Evolutionary conservation across 2,113 vertebrate genomes (phyloP).

Genomic region (Laterallus jamaicensis): DNA sequence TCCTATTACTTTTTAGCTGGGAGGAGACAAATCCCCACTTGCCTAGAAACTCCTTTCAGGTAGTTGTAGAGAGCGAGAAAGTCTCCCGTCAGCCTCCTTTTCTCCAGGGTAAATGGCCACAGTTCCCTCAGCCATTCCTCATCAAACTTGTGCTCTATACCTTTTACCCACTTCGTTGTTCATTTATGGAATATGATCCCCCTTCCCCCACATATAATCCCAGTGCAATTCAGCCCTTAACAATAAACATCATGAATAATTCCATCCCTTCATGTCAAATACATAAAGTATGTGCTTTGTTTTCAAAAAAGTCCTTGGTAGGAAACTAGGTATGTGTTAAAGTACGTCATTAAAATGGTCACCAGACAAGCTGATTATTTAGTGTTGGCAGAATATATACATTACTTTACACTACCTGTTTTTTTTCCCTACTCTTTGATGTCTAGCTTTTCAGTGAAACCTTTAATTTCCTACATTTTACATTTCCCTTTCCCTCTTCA

Average conservation of each 20-base stretch:
- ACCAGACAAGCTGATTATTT: not conserved
- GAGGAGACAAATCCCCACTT: too few relatives aligned
- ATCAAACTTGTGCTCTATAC: too few relatives aligned
- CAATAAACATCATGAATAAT: not conserved
- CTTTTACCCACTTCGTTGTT: too few relatives aligned
- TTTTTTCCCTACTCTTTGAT: not conserved
- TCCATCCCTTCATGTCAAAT: not conserved
- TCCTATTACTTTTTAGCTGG: too few relatives aligned
- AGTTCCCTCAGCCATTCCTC: too few relatives aligned
- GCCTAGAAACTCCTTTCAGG: too few relatives aligned
- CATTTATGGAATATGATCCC: not conserved
- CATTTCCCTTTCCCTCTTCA: rapidly evolving
- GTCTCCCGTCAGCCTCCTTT: too few relatives aligned
- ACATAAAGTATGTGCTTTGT: not conserved
- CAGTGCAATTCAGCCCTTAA: not conserved
- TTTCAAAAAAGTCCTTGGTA: not conserved
- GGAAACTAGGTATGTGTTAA: not conserved
- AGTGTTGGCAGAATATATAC: not conserved
- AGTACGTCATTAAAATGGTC: not conserved
- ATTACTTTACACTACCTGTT: not conserved
- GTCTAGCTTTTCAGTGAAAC: not conserved
- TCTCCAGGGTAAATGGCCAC: too few relatives aligned
- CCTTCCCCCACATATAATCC: rapidly evolving
- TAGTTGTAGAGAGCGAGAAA: too few relatives aligned
- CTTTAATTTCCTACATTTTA: not conserved